Conservation (phyloP, 2,797 vertebrate genomes). For the Myiotriccus ornatus region DNA sequence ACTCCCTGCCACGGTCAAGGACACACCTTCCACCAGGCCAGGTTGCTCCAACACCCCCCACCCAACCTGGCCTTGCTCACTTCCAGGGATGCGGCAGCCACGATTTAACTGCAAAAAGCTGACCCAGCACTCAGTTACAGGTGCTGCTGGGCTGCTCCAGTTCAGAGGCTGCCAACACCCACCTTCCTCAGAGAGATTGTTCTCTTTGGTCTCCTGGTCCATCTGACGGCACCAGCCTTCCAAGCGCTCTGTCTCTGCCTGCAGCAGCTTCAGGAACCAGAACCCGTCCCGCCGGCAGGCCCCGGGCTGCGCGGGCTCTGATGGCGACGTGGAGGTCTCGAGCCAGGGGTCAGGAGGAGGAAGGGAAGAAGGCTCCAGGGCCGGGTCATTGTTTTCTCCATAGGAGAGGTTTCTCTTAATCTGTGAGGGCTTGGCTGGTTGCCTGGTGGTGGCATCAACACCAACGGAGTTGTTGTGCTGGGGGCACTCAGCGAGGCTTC, state of each 20-base stretch:
- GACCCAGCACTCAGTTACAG: background rate
- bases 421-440: slow-evolving; percentile 80
- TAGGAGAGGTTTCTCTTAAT: slow-evolving; percentile 94
- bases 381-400: slow-evolving; percentile 93
- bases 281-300: slow-evolving; percentile 91
- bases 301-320: slow-evolving; percentile 73
- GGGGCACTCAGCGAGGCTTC: slow-evolving; percentile 88
- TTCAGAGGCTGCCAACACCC: background rate
- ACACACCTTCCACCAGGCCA: background rate
- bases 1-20: background rate
- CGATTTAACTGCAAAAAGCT: background rate
- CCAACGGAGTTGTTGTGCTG: slow-evolving; percentile 86
- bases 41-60: background rate
- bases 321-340: slow-evolving; percentile 83
- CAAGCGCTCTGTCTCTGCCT: slow-evolving; percentile 94
- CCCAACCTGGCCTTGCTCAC: background rate
- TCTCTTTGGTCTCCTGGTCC: slow-evolving; percentile 98
- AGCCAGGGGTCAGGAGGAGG: slow-evolving; percentile 97
- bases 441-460: slow-evolving; percentile 81
- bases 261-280: slow-evolving; percentile 97
- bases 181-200: slow-evolving; percentile 97
- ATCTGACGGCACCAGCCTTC: slow-evolving; percentile 99
- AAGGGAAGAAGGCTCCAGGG: slow-evolving; percentile 92
- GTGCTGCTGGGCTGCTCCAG: background rate
- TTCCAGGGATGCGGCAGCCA: background rate